phyloP scores from a whole-genome alignment of 2,797 vertebrate genomes.

The Enteromius treurensis region DNA sequence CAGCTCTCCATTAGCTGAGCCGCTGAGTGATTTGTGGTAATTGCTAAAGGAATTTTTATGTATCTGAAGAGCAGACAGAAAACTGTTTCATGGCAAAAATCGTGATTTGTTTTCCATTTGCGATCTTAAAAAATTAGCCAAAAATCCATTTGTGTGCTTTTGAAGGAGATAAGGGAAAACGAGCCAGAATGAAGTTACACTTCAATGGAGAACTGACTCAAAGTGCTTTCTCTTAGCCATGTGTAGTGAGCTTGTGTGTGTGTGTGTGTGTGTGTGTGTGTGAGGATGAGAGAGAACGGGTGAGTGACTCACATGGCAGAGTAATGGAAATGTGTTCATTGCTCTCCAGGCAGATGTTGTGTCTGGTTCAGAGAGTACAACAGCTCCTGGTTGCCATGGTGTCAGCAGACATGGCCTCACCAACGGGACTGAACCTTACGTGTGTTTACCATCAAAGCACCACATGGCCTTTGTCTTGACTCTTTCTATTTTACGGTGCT shows the following conservation, averaged over 20 bases:
- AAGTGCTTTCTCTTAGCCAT: conserved; percentile 47
- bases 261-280: not conserved
- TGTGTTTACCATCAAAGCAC: not conserved
- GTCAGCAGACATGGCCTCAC: not conserved
- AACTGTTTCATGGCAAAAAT: conserved; percentile 47
- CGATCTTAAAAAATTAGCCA: conserved; percentile 47
- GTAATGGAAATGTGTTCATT: conserved; percentile 56
- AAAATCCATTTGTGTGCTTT: conserved; percentile 50
- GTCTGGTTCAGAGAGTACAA: conserved; percentile 46
- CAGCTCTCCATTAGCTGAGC: conserved; percentile 43
- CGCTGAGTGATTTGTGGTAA: conserved; percentile 40
- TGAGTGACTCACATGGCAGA: conserved; percentile 48
- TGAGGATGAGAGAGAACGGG: conserved; percentile 10
- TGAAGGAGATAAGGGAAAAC: conserved; percentile 29
- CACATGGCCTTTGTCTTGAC: not conserved
- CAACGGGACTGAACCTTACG: not conserved
- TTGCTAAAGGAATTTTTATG: conserved; percentile 52
- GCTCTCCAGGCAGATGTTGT: conserved; percentile 43
- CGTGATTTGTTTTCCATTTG: conserved; percentile 53
- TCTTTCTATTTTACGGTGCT: conserved; percentile 2
- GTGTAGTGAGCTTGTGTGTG: conserved; percentile 44
- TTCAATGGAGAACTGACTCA: conserved; percentile 21
- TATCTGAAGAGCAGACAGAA: conserved; percentile 48
- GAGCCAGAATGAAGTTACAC: conserved; percentile 25
- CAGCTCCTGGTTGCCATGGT: conserved; percentile 7